phyloP scores from a whole-genome alignment of 2,797 vertebrate species.

The Gallinago nigripennis region DNA sequence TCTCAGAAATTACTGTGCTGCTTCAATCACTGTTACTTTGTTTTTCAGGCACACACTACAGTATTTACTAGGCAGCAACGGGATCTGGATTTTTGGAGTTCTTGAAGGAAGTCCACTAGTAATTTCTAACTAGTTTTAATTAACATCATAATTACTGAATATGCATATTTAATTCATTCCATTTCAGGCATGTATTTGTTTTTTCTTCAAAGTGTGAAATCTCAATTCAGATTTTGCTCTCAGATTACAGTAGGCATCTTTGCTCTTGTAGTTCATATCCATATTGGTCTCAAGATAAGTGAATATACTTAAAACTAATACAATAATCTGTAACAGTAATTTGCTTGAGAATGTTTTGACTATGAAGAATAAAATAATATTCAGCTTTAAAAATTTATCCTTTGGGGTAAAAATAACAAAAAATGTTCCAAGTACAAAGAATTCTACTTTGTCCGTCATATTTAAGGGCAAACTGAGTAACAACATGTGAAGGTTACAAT shows the following conservation, averaged over 20 bases:
- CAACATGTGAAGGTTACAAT: background rate
- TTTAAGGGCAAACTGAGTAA: background rate
- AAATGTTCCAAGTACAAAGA: background rate
- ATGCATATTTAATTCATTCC: background rate
- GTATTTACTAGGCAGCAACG: background rate
- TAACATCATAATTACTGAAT: background rate
- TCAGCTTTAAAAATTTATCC: background rate
- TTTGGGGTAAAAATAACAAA: background rate
- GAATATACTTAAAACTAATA: background rate
- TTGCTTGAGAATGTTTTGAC: background rate
- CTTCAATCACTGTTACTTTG: background rate
- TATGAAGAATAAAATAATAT: background rate
- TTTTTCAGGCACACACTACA: background rate
- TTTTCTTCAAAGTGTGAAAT: background rate
- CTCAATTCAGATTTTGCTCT: background rate
- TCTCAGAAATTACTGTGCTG: background rate
- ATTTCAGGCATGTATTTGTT: accelerated
- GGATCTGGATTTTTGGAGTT: background rate
- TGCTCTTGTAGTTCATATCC: background rate
- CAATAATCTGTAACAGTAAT: background rate
- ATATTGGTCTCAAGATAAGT: background rate
- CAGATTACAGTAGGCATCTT: background rate
- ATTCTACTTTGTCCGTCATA: background rate
- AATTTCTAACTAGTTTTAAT: background rate
- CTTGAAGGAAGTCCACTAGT: background rate